Base-by-base conservation (phyloP, 2,113 vertebrate genomes). In the Meriones unguiculatus region DNA sequence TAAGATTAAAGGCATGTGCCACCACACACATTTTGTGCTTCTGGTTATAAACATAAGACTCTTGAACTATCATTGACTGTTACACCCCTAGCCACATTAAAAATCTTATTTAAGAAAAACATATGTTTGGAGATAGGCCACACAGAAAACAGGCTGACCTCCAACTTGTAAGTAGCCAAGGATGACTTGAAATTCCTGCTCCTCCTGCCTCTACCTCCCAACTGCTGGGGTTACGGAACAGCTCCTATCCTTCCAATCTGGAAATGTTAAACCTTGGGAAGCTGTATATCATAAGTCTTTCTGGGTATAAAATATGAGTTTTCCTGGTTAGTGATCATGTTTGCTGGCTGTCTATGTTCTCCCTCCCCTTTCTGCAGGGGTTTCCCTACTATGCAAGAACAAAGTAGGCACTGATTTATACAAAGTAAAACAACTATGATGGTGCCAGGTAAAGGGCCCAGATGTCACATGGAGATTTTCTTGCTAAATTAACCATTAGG, bases 371-470 rank as follows among this genome's bases (percentile, higher is more conserved):
- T 52, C 54, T 38, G 41, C 2, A 64, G 64, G 2, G 64, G 52
- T 41, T n/a, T 35, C 62, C 54, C 80, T 57, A 25, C 38, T 65
- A 18, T 2, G 22, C 54, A 64, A 54, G 22, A 77, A 85, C 64
- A 54, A n/a, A 18, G 13, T 3, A 18, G 72, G 14, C 0, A 0
- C 15, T 24, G 3, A 7, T 54, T 52, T 50, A 15, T 0, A 84
- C 24, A 24, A 38, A 52, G 11, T 2, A 64, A 25, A 32, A 32
- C 50, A 8, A 28, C 25, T 8, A 25, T 7, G 0, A 0, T 35
- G 46, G 2, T 25, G 41, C 22, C 65, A 70, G 13, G 65, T 1
- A 57, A 41, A 85, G 77, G 10, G 28, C 38, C 77, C 13, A 2
- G 30, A 14, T 0, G 41, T 15, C 24, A 77, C 1, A 9, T 2